A percentile compares a stretch with the other conserved stretches of the same genome.
Evolutionary conservation across 2,113 vertebrate species (phyloP).

Genomic region (Prietella phreatophila): DNA sequence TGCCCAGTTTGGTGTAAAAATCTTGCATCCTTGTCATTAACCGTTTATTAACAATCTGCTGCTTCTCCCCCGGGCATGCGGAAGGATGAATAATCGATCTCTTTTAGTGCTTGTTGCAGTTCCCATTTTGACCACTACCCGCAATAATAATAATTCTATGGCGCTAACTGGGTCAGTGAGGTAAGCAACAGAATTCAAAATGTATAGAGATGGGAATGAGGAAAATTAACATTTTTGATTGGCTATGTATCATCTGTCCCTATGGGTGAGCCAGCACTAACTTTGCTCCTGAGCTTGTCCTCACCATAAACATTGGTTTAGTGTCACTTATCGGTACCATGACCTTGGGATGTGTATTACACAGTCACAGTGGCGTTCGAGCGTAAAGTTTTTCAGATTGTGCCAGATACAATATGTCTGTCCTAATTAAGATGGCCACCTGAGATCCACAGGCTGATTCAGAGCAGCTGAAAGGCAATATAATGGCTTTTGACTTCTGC

Average conservation of each 20-base stretch:
- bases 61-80: not conserved
- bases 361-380: not conserved
- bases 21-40: not conserved
- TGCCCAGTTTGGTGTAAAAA: not conserved
- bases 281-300: not conserved
- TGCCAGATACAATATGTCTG: slow-evolving; percentile 42
- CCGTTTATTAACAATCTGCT: not conserved
- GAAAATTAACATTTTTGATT: not conserved
- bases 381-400: slow-evolving; percentile 28
- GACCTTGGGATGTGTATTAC: slow-evolving; percentile 5
- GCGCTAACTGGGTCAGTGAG: not conserved
- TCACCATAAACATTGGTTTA: not conserved
- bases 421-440: slow-evolving; percentile 42
- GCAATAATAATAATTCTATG: not conserved
- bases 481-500: slow-evolving; percentile 34
- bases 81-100: not conserved
- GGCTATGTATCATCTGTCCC: not conserved
- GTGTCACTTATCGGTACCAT: not conserved
- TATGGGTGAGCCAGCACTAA: not conserved
- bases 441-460: slow-evolving; percentile 17
- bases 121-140: not conserved
- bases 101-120: not conserved
- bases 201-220: not conserved
- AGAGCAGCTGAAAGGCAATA: slow-evolving; percentile 17
- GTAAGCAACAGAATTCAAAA: not conserved